Evolutionary conservation across 2,888 invertebrate genomes (phyloP), one percentile per base, ranked within the genome.

Genomic region (Chymomyza procnemis): DNA sequence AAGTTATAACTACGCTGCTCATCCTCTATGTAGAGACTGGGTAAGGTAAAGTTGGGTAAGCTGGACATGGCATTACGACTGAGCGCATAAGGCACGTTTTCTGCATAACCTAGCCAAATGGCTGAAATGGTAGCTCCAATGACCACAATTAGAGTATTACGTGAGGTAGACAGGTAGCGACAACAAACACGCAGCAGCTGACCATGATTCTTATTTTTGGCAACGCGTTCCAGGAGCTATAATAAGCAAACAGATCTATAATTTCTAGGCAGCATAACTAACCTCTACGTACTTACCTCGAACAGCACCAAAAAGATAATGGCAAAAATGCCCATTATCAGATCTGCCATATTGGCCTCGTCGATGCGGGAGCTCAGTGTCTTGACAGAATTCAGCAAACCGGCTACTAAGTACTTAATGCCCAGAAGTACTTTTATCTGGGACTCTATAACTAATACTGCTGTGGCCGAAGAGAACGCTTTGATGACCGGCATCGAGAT

Each of bases 401-500:
- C 94, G 76, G 94, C 93, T 2, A 95, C 94, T 64, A 93, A 91
- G 88, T 95, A 95, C 84, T 92, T 93, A 34, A 96, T 92, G 19
- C 96, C 96, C 41, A 96, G 91, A 66, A 96, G 91, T 9, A 95
- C 94, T 91, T 95, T 96, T 14, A 96, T 79, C 90, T 97, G 97
- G 3, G 96, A 93, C 62, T 93, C 93, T 61, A 95, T 93, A 73
- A 97, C 96, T 76, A 96, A 94, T 16, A 96, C 91, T 1, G 97
- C 95, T 22, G 96, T 96, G 8, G 96, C 96, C 9, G 96, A 95
- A 57, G 96, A 96, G 91, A 97, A 97, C n/a, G 96, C 96, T 74
- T 95, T 95, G 50, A 95, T 95, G 61, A 97, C 96, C 2, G 96
- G 94, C 73, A 95, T 93, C 3, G 97, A 96, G 70, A 97, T 97